A percentile compares a stretch with the other conserved stretches of the same genome.
Evolutionary conservation across 1,140 invertebrate species (phyloP).

Genomic region (Bombyx mori): DNA sequence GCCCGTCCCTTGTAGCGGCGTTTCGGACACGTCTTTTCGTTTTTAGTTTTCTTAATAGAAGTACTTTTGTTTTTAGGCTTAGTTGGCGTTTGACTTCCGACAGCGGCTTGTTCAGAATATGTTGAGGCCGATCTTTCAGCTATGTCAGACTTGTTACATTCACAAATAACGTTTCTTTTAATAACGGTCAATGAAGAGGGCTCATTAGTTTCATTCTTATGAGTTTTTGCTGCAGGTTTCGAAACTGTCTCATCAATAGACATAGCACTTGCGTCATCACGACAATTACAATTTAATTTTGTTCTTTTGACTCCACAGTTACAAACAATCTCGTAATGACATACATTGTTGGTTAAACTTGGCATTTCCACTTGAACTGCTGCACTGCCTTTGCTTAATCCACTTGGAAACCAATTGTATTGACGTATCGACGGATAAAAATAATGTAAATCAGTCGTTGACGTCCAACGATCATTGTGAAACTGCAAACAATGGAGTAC

Average conservation of each 20-base stretch:
- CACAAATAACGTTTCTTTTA: no score
- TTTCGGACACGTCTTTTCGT: no score
- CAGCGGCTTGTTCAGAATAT: no score
- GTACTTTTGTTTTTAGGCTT: no score
- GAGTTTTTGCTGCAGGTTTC: not conserved
- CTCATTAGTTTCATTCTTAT: not conserved
- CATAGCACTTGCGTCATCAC: slow-evolving; percentile 14
- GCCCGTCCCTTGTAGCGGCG: no score
- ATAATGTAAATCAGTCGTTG: slow-evolving; percentile 56
- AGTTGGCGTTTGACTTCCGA: no score
- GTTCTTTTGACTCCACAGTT: slow-evolving; percentile 7
- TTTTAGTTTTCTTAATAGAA: no score
- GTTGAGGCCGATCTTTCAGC: no score
- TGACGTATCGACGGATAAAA: slow-evolving; percentile 38
- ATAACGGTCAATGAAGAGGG: no score
- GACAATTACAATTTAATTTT: slow-evolving; percentile 6
- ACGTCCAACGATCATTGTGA: slow-evolving; percentile 50
- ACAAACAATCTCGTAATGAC: slow-evolving; percentile 17
- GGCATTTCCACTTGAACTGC: slow-evolving; percentile 12
- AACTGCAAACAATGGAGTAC: slow-evolving; percentile 38
- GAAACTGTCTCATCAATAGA: slow-evolving; percentile 20
- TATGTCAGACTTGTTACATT: no score
- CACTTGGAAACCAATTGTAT: slow-evolving; percentile 12
- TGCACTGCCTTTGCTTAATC: slow-evolving; percentile 9
- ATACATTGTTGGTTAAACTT: slow-evolving; percentile 9